Base-by-base conservation (phyloP, 2,888 invertebrate species). In the Biston betularia region DNA sequence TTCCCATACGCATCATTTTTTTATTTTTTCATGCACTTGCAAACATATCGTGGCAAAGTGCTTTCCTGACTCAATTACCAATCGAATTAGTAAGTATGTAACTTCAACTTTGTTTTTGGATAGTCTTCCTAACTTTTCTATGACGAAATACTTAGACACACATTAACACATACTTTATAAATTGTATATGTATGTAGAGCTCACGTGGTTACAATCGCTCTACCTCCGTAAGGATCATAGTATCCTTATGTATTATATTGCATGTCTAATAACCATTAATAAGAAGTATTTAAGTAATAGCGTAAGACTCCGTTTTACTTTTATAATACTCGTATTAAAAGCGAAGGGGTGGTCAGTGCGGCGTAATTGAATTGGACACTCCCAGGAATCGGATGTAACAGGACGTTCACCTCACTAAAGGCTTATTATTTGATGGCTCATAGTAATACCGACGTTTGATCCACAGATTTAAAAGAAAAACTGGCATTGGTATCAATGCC, bases 301-400 rank as follows among this genome's bases (percentile, higher is more conserved):
- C 46, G n/a, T 49, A 38, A 38, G 56, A 35, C 15, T 14, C 44
- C 46, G 54, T 63, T 50, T 63, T 67, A 63, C 57, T 63, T 55
- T 55, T 63, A 67, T 67, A 38, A 38, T 38, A 38, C 38, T 38
- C 38, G 38, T 9, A 50, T 50, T 40, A 59, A 54, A 67, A 33
- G 33, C 58, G 48, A 33, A 58, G 55, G 67, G 63, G 62, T 67
- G 67, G 66, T 57, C 62, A 67, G 67, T 54, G 44, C 57, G 35
- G 14, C 49, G 54, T 67, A 67, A 67, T 63, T 63, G 63, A 63
- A 67, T 67, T 63, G 54, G 67, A 63, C 67, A 24, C 67, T 45
- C 67, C 67, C 63, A 55, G 67, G 67, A 67, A 63, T 50, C 59
- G 67, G 58, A 67, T 49, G 67, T 49, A 44, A 49, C 33, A 38